Conservation (phyloP, 2,113 vertebrate genomes). For the Plecotus auritus region DNA sequence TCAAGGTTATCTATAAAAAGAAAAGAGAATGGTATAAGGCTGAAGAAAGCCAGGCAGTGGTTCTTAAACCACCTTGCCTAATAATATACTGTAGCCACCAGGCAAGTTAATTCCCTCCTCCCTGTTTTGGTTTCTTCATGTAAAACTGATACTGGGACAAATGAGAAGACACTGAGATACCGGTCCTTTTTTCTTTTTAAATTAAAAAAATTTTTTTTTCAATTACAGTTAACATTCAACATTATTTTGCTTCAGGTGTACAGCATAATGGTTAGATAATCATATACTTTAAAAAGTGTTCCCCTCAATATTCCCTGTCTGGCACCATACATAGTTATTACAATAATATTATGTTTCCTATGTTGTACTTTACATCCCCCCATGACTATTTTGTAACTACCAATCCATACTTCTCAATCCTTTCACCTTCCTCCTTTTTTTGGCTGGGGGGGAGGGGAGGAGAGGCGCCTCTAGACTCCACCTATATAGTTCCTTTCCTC, state of each 20-base stretch:
- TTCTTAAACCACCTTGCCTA: slow-evolving; percentile 8
- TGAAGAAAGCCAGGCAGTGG: slow-evolving; percentile 12
- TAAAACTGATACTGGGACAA: slow-evolving; percentile 1
- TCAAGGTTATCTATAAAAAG: slow-evolving; percentile 23
- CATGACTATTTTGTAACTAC: not conserved
- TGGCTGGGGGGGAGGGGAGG: not conserved
- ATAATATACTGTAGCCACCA: not conserved
- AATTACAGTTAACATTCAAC: not conserved
- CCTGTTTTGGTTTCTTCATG: not conserved
- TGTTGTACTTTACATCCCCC: not conserved
- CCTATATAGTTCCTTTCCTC: not conserved
- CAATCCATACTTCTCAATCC: not conserved
- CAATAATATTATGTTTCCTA: not conserved
- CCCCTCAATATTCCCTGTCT: not conserved
- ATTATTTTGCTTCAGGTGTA: not conserved
- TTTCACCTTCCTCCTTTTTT: not conserved
- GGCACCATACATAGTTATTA: not conserved
- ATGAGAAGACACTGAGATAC: not conserved
- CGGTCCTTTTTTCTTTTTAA: not conserved
- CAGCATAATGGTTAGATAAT: not conserved
- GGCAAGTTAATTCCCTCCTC: not conserved
- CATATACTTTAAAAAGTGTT: not conserved
- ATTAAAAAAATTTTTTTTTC: not conserved
- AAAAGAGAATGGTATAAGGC: not conserved
- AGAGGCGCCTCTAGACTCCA: not conserved